phyloP scores from a whole-genome alignment of 2,113 vertebrate species.

The Alectura lathami region DNA sequence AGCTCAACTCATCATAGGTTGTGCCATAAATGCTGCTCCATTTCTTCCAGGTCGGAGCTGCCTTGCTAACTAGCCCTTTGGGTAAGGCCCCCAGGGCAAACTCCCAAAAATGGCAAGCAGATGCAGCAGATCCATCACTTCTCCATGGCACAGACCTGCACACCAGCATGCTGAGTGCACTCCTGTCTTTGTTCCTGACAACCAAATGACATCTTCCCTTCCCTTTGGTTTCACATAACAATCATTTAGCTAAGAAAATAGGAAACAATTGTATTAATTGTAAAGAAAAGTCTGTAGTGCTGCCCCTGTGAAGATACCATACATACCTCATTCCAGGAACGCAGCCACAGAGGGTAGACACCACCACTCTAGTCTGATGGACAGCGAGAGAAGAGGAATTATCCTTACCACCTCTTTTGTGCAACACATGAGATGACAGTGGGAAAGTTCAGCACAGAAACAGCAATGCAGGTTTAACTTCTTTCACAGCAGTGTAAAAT shows the following conservation, averaged over 20 bases:
- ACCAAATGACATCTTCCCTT: rapidly evolving
- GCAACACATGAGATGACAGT: rapidly evolving
- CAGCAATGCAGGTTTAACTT: rapidly evolving
- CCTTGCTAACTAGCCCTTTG: not conserved
- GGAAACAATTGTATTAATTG: not conserved
- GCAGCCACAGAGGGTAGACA: not conserved
- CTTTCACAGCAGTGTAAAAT: not conserved
- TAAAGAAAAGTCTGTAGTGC: not conserved
- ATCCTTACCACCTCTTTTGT: not conserved
- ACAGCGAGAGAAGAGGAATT: not conserved
- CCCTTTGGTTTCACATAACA: not conserved
- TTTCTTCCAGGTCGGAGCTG: not conserved
- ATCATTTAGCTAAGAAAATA: not conserved
- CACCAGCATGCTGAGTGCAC: rapidly evolving
- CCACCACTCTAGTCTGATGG: not conserved
- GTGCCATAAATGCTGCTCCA: not conserved
- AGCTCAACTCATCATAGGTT: not conserved
- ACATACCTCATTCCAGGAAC: not conserved
- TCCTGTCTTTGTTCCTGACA: not conserved
- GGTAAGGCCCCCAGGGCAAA: not conserved
- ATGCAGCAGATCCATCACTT: not conserved
- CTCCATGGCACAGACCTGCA: not conserved
- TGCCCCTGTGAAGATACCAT: not conserved
- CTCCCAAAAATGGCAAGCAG: not conserved
- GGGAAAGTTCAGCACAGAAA: not conserved